Percentiles rank a stretch among this genome's conserved stretches.
Evolutionary conservation across 2,888 invertebrate genomes (phyloP).

Genomic region (Agriotes lineatus): DNA sequence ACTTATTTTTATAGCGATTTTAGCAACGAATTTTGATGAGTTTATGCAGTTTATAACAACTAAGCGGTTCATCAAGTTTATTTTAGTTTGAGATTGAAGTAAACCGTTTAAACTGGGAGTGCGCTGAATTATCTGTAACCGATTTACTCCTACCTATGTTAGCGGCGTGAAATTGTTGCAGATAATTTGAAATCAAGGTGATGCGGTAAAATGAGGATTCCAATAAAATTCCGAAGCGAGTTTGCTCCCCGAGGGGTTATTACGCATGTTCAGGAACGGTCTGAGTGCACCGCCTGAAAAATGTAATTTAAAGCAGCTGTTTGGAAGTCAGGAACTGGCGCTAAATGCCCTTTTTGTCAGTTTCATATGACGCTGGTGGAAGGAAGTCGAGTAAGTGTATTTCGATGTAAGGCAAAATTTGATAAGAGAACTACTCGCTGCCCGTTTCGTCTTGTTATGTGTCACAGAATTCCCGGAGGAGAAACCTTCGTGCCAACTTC

Average conservation of each 20-base stretch:
- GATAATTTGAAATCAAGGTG: too few relatives aligned
- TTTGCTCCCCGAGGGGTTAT: not conserved
- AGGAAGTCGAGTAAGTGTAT: constrained; percentile 42
- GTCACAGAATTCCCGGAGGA: constrained; percentile 40
- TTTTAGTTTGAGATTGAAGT: too few relatives aligned
- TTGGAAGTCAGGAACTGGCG: not conserved
- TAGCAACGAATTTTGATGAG: too few relatives aligned
- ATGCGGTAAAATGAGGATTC: not conserved
- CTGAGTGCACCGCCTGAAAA: not conserved
- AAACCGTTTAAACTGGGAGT: too few relatives aligned
- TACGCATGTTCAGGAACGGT: not conserved
- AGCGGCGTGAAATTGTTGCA: too few relatives aligned
- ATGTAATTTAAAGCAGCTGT: not conserved
- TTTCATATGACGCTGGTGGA: constrained; percentile 32
- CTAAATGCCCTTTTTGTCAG: constrained; percentile 31
- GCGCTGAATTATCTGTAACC: too few relatives aligned
- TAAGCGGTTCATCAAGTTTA: too few relatives aligned
- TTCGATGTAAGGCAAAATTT: constrained; percentile 44
- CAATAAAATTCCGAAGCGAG: not conserved
- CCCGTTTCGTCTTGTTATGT: constrained; percentile 42
- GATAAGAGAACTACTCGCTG: constrained; percentile 45
- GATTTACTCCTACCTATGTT: too few relatives aligned
- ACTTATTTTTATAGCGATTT: too few relatives aligned
- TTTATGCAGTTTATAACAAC: too few relatives aligned
- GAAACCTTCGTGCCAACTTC: constrained; percentile 41